Percentiles rank a stretch among this genome's conserved stretches.
Conservation (phyloP, 2,797 vertebrate genomes). For the Champsocephalus gunnari region DNA sequence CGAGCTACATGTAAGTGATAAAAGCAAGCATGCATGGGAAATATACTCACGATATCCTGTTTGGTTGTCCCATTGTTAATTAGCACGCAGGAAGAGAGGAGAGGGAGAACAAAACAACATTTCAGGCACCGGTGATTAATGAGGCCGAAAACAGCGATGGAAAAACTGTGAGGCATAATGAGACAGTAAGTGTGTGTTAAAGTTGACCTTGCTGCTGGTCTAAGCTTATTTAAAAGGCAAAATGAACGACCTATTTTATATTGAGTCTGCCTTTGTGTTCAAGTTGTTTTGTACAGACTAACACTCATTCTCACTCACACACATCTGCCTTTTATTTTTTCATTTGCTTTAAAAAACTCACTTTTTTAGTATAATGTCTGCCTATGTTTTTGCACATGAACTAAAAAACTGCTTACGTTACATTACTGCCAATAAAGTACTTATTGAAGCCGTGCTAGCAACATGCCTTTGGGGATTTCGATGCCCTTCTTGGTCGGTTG, state of each 20-base stretch:
- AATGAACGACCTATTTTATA: conserved; percentile 5
- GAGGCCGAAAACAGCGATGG: conserved; percentile 27
- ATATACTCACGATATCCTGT: conserved; percentile 98
- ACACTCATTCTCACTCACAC: background rate
- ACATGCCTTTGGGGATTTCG: background rate
- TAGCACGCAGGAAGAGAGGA: conserved; percentile 53
- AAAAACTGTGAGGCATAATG: conserved; percentile 8
- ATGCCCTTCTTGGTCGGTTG: too few relatives aligned
- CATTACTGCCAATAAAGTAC: background rate
- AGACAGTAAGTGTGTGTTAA: conserved; percentile 11
- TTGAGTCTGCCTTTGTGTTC: conserved; percentile 15
- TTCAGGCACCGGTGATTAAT: conserved; percentile 39
- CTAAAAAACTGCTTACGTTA: background rate
- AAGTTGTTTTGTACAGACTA: background rate
- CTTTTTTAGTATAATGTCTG: background rate
- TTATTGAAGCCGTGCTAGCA: background rate
- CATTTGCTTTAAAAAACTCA: background rate
- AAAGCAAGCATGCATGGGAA: conserved; percentile 26
- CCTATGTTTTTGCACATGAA: background rate
- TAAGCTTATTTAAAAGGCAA: conserved; percentile 21
- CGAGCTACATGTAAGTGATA: conserved; percentile 10
- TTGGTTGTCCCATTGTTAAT: conserved; percentile 59
- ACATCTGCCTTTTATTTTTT: background rate
- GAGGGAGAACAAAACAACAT: conserved; percentile 14
- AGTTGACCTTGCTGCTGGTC: conserved; percentile 30